Percentiles rank a stretch among this genome's conserved stretches.
Evolutionary conservation across 2,888 invertebrate genomes (phyloP).

Genomic region (Drosophila maculinotata): DNA sequence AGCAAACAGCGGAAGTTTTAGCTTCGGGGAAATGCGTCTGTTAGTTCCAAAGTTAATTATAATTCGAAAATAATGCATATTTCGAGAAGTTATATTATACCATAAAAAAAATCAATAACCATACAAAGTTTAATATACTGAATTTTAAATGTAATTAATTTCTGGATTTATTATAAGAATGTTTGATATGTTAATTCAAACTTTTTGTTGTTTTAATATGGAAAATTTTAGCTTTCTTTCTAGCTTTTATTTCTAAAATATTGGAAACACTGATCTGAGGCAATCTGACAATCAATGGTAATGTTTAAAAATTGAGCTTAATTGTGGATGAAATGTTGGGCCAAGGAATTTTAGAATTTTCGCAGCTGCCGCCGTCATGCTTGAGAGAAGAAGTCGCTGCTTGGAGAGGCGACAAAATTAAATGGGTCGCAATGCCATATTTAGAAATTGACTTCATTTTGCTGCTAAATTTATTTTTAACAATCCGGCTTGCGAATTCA

Average conservation of each 20-base stretch:
- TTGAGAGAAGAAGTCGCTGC: slow-evolving; percentile 22
- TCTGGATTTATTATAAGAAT: too few species aligned
- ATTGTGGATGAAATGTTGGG: slow-evolving; percentile 59
- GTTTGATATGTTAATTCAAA: too few species aligned
- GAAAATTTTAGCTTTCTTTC: neutral
- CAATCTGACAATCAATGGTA: slow-evolving; percentile 39
- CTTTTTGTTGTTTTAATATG: too few species aligned
- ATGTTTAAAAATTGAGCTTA: slow-evolving; percentile 72
- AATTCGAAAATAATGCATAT: too few species aligned
- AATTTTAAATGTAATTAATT: too few species aligned
- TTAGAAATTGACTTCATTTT: slow-evolving; percentile 54
- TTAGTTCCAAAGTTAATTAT: too few species aligned
- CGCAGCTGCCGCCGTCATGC: slow-evolving; percentile 42
- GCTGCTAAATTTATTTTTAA: slow-evolving; percentile 47
- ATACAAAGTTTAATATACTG: neutral
- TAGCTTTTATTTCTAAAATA: too few species aligned
- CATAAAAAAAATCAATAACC: neutral
- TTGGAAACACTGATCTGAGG: slow-evolving; percentile 5
- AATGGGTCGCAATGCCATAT: slow-evolving; percentile 74
- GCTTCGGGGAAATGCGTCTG: too few species aligned
- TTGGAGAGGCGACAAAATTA: slow-evolving; percentile 54
- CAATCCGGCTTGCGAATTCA: slow-evolving; percentile 53
- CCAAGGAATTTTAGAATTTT: slow-evolving; percentile 29
- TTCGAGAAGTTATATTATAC: neutral
- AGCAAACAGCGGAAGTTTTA: neutral